A percentile compares a stretch with the other conserved stretches of the same genome.
Evolutionary conservation across 2,888 invertebrate species (phyloP).

Genomic region (Congeria kusceri): DNA sequence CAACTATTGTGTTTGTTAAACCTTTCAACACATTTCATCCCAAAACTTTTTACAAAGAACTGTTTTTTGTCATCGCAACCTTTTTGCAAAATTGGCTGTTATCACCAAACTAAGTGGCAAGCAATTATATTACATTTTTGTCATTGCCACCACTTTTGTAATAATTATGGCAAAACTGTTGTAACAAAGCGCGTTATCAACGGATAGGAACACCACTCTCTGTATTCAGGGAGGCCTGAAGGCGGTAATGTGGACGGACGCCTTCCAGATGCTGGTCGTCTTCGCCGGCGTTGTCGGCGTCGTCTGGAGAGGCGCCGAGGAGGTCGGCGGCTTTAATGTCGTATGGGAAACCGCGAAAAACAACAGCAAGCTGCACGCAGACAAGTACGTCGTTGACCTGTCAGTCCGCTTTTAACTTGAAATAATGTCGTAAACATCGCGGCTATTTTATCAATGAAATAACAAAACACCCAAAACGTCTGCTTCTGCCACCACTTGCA

Average conservation of each 20-base stretch:
- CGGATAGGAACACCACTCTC: not conserved
- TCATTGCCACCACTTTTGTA: too few relatives aligned
- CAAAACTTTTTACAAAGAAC: too few relatives aligned
- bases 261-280: constrained; percentile 85
- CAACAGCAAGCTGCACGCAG: constrained; percentile 61
- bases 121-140: too few relatives aligned
- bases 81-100: too few relatives aligned
- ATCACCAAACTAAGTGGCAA: too few relatives aligned
- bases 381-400: constrained; percentile 39
- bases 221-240: constrained; percentile 85
- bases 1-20: too few relatives aligned
- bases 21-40: too few relatives aligned
- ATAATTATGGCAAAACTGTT: not conserved
- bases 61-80: too few relatives aligned
- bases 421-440: too few relatives aligned
- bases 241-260: constrained; percentile 85
- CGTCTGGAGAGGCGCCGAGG: constrained; percentile 65
- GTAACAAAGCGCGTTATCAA: not conserved
- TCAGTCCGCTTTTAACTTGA: too few relatives aligned
- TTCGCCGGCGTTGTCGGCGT: constrained; percentile 81
- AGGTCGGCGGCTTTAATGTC: constrained; percentile 65
- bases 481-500: too few relatives aligned
- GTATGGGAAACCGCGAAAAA: constrained; percentile 68
- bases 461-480: not conserved
- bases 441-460: too few relatives aligned